phyloP scores from a whole-genome alignment of 1,140 invertebrate genomes.

The Gonatopus flavifemur region DNA sequence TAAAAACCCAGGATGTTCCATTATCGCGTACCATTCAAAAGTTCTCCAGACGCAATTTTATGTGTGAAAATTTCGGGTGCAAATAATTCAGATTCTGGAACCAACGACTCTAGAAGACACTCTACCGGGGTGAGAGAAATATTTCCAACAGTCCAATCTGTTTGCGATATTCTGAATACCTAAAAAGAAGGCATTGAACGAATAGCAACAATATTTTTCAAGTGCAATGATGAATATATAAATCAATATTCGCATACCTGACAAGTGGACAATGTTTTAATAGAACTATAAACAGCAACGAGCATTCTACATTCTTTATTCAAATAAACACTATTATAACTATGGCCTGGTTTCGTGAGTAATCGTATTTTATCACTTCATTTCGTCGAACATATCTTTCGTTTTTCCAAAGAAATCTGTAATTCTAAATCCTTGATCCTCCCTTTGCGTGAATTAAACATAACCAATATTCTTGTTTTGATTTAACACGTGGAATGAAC shows the following conservation, averaged over 20 bases:
- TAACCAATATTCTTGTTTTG: too few relatives aligned
- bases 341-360: constrained; percentile 72
- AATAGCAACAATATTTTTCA: too few relatives aligned
- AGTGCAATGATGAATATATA: too few relatives aligned
- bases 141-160: constrained; percentile 64
- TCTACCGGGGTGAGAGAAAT: constrained; percentile 66
- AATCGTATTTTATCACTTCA: constrained; percentile 69
- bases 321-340: constrained; percentile 71
- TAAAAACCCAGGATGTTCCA: too few relatives aligned
- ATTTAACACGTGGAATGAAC: too few relatives aligned
- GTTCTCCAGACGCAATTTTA: constrained; percentile 71
- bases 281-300: constrained; percentile 85
- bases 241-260: too few relatives aligned
- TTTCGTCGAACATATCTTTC: too few relatives aligned
- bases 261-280: constrained; percentile 74
- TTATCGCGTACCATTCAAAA: too few relatives aligned
- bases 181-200: constrained; percentile 17
- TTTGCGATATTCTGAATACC: constrained; percentile 72
- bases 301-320: constrained; percentile 82
- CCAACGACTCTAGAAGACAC: constrained; percentile 67
- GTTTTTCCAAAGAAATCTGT: too few relatives aligned
- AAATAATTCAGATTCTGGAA: constrained; percentile 62
- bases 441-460: too few relatives aligned
- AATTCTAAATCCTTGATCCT: too few relatives aligned
- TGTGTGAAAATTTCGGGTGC: constrained; percentile 74